Evolutionary conservation across 2,797 vertebrate species (phyloP).

Genomic region (Orientallactaga sibirica): DNA sequence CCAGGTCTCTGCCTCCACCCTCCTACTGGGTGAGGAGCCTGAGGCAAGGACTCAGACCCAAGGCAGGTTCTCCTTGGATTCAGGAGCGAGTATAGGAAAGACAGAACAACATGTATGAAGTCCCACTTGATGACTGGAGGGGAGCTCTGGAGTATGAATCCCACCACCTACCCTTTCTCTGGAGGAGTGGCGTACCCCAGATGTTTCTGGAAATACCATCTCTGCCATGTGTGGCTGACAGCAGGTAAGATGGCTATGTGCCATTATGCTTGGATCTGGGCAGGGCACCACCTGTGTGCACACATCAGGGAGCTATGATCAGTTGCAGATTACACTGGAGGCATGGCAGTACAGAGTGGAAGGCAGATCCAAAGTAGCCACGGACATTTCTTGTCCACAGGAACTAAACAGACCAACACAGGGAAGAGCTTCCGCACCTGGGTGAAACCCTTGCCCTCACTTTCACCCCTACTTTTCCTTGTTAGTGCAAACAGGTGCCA

Average conservation of each 20-base stretch:
- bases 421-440: fast-evolving
- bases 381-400: not conserved
- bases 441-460: not conserved
- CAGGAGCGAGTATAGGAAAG: not conserved
- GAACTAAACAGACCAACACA: fast-evolving
- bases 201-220: not conserved
- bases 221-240: not conserved
- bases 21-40: not conserved
- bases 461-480: not conserved
- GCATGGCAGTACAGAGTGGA: not conserved
- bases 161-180: no score
- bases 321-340: not conserved
- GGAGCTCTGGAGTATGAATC: not conserved
- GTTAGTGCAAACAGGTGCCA: not conserved
- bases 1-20: not conserved
- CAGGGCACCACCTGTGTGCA: not conserved
- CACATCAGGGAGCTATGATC: not conserved
- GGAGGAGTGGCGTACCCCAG: not conserved
- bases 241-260: fast-evolving
- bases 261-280: not conserved
- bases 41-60: not conserved
- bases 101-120: no score
- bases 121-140: not conserved
- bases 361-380: not conserved
- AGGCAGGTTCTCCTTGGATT: not conserved